Evolutionary conservation across 2,888 invertebrate genomes (phyloP).

Genomic region (Diploptera punctata): DNA sequence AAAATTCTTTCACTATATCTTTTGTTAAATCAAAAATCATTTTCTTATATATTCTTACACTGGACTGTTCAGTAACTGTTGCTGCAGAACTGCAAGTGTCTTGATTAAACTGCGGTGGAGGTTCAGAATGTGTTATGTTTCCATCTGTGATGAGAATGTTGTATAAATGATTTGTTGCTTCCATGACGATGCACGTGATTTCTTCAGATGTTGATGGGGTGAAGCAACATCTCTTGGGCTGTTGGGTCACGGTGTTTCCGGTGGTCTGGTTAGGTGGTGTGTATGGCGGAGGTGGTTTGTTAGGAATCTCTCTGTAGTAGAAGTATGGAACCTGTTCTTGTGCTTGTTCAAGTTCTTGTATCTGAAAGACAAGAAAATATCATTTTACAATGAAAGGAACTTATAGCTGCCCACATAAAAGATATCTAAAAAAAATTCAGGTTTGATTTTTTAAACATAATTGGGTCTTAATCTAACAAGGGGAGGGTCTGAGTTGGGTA

Average conservation of each 20-base stretch:
- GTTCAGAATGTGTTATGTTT: neutral
- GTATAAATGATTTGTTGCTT: neutral
- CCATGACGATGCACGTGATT: neutral
- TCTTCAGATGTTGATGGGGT: neutral
- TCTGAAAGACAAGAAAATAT: slow-evolving; percentile 53
- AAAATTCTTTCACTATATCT: slow-evolving; percentile 1
- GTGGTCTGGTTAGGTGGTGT: slow-evolving; percentile 62
- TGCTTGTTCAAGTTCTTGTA: slow-evolving; percentile 55
- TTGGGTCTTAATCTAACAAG: no score
- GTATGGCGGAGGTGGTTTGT: slow-evolving; percentile 79
- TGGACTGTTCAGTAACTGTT: neutral
- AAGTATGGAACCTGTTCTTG: slow-evolving; percentile 61
- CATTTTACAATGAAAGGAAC: no score
- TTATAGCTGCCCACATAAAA: no score
- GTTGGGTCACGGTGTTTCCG: slow-evolving; percentile 44
- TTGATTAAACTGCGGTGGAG: neutral
- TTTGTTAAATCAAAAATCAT: slow-evolving; percentile 1
- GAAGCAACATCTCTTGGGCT: neutral
- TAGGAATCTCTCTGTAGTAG: slow-evolving; percentile 71
- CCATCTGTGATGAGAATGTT: neutral
- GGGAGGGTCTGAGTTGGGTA: no score
- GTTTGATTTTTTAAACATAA: no score
- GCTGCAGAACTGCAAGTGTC: neutral
- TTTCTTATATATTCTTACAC: neutral
- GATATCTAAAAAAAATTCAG: no score